Evolutionary conservation across 1,140 invertebrate genomes (phyloP), one percentile per base, ranked within the genome.

Genomic region (Drosophila kohkoa): DNA sequence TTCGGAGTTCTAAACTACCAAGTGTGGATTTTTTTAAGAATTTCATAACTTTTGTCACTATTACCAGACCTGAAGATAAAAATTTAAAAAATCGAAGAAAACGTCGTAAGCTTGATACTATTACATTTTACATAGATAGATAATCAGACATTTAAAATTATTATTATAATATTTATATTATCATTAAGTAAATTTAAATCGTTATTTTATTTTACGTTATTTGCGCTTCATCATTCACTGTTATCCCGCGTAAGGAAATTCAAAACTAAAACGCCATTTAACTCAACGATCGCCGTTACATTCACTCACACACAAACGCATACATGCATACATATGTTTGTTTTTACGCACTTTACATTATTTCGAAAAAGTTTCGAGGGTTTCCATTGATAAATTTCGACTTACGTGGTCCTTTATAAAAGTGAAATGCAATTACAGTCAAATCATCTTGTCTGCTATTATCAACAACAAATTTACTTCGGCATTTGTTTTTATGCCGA

Each of bases 401-500:
- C 49, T 38, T 54, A 8, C 41, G n/a, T 46, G 49, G 25, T 59
- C 16, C 48, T 68, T 48, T 13, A 48, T 55, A 30, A 74, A 68
- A 74, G 65, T 57, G 57, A 74, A 73, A 60, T 38, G 35, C 35
- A 38, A 38, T 38, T 58, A 64, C 43, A 67, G 41, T 32, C 28
- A 43, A 38, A 13, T 38, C 20, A 55, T 48, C 49, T 46, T 25
- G 68, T 38, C 38, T 13, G 60, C 1, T 45, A 25, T 25, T 28
- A 64, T 32, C 38, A 62, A 63, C 30, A 75, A 59, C 62, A 55
- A 16, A 64, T 43, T 73, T 32, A 5, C 13, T 25, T 20, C 13
- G 46, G 16, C 70, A 45, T 66, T 73, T 73, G 52, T 67, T 73
- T 66, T 66, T 64, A 57, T 55, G 65, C 43, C 58, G 48, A 69